Conservation (phyloP, 2,797 vertebrate species). For the Tolypeutes matacus region DNA sequence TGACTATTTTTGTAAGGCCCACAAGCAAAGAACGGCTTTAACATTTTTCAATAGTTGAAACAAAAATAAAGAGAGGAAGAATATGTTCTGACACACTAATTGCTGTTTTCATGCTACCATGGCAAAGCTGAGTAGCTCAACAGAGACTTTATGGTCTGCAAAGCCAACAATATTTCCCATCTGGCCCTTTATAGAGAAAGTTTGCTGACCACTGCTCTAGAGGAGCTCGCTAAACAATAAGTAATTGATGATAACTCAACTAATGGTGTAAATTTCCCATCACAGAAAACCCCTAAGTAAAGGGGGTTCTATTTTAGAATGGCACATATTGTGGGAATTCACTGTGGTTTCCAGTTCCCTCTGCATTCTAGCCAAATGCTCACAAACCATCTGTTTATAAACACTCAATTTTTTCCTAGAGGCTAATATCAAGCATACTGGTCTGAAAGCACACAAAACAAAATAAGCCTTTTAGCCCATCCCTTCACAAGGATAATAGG, state of each 20-base stretch:
- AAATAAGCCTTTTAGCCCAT: not conserved
- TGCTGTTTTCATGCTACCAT: not conserved
- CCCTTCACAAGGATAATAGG: not conserved
- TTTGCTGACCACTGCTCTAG: not conserved
- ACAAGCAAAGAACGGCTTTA: not conserved
- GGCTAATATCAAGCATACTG: not conserved
- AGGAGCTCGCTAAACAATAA: not conserved
- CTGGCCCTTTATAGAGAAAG: not conserved
- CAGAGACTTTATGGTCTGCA: not conserved
- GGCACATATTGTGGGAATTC: not conserved
- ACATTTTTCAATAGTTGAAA: not conserved
- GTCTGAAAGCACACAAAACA: not conserved
- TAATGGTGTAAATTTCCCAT: not conserved
- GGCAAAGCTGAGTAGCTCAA: not conserved
- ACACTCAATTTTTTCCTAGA: not conserved
- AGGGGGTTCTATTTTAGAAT: not conserved
- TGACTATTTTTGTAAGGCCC: not conserved
- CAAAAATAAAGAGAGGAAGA: not conserved
- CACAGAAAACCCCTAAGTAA: not conserved
- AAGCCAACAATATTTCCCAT: not conserved
- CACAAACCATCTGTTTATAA: slow-evolving; percentile 5
- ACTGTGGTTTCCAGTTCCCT: not conserved
- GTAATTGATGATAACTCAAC: not conserved
- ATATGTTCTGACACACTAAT: not conserved
- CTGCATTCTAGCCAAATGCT: not conserved